phyloP scores from a whole-genome alignment of 2,113 vertebrate genomes.

The Rhinoptilus africanus region DNA sequence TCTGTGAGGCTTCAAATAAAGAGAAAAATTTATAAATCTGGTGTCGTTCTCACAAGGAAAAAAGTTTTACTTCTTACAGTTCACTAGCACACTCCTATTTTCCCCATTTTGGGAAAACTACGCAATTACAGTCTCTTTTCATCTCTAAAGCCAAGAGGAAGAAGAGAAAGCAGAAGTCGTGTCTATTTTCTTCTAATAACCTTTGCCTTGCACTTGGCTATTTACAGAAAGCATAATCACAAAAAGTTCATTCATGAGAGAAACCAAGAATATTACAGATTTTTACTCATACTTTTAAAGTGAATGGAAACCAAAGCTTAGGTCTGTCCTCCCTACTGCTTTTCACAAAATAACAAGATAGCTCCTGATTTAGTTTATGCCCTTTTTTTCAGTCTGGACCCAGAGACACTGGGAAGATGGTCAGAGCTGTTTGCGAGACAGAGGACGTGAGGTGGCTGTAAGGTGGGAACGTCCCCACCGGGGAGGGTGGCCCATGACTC shows the following conservation, averaged over 20 bases:
- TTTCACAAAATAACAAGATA: neutral
- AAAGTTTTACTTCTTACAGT: neutral
- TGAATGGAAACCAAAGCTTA: neutral
- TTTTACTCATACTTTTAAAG: neutral
- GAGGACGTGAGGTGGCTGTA: neutral
- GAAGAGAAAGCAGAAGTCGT: neutral
- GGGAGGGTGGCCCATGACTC: neutral
- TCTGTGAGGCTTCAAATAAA: neutral
- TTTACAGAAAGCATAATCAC: neutral
- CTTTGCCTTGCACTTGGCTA: neutral
- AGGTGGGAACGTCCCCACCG: rapidly evolving
- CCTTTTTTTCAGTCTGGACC: neutral
- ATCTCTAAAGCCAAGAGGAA: neutral
- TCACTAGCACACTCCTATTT: neutral
- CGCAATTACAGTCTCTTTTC: neutral
- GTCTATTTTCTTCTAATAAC: neutral
- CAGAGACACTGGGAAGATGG: neutral
- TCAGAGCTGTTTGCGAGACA: neutral
- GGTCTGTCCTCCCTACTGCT: neutral
- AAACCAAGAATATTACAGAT: neutral
- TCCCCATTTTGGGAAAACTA: neutral
- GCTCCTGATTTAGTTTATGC: neutral
- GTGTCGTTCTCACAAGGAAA: neutral
- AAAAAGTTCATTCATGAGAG: neutral
- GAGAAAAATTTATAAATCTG: neutral